Base-by-base conservation (phyloP, 2,888 invertebrate genomes). In the Venustoraphidia nigricollis region DNA sequence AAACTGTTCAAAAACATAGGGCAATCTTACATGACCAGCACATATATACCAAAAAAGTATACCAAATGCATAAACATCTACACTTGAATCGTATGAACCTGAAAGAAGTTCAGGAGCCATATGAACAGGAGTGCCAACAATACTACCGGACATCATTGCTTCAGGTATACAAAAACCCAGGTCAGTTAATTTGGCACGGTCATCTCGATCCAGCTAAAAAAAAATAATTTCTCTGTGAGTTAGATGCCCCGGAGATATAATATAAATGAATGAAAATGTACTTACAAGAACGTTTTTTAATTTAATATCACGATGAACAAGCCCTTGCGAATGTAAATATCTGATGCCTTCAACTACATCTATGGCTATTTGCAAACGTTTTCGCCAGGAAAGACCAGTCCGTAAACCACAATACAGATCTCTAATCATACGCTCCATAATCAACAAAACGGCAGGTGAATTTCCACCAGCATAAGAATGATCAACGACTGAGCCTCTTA, bases 1-100 rank as follows among this genome's bases (percentile, higher is more conserved):
- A 62, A 87, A 90, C 54, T 80, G 77, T 61, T 90, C 89, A 62
- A 89, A 91, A 6, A 81, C 79, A 41, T 75, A 75, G 0, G 91
- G 91, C 50, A 91, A 70, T 54, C 75, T 75, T 0, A 88, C 81
- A 59, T 83, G 80, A 0, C 89, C 89, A 0, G 90, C 84, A 63
- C 90, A 91, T 47, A 90, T 75, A 58, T 90, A 91, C 91, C 91
- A 91, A 66, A 91, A 89, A 39, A 91, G 68, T 51, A 92, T 84
- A 6, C 90, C 91, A 62, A 92, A 91, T 1, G 91, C 91, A 61
- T 91, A 92, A 0, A 91, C 84, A 59, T 92, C 91, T 9, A 92
- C 90, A 51, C 80, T 79, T 52, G 81, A 81, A 61, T 88, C 85
- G 59, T 91, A 91, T 52, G 78, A 77, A 0, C 89, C 87, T 10